Conservation (phyloP, 2,113 vertebrate genomes). For the Ochotona curzoniae region DNA sequence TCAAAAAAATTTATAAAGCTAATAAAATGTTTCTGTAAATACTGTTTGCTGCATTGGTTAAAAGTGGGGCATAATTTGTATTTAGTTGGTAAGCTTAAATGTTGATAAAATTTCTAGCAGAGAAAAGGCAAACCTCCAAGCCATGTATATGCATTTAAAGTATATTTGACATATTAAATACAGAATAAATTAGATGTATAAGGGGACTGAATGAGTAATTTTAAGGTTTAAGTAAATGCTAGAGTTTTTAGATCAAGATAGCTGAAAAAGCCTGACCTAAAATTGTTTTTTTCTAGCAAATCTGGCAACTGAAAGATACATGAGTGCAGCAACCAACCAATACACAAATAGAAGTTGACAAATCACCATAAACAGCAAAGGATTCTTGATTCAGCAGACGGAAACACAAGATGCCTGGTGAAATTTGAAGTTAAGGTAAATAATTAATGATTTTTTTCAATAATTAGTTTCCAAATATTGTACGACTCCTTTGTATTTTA, state of each 20-base stretch:
- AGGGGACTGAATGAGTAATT: conserved; percentile 11
- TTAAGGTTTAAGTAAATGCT: conserved; percentile 33
- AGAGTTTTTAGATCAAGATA: not conserved
- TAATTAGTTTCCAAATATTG: not conserved
- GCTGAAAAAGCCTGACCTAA: not conserved
- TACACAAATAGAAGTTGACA: not conserved
- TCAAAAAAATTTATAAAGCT: no score
- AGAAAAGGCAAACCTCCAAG: not conserved
- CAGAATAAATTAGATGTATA: conserved; percentile 10
- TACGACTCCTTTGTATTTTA: not conserved
- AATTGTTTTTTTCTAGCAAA: not conserved
- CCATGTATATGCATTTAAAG: not conserved
- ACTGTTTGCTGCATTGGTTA: not conserved
- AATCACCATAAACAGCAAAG: not conserved
- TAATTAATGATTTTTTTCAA: not conserved
- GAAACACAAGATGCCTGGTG: not conserved
- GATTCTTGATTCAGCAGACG: not conserved
- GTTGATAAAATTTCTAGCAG: not conserved
- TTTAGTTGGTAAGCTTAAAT: not conserved
- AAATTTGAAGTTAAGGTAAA: not conserved
- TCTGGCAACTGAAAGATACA: not conserved
- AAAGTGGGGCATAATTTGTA: not conserved
- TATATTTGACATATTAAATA: not conserved
- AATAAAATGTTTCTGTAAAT: no score
- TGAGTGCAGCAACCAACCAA: not conserved